These are phyloP conservation scores for Mormoops blainvillei DNA, from an alignment of 2,113 vertebrate genomes.

Conservation along the genomic window DNA sequence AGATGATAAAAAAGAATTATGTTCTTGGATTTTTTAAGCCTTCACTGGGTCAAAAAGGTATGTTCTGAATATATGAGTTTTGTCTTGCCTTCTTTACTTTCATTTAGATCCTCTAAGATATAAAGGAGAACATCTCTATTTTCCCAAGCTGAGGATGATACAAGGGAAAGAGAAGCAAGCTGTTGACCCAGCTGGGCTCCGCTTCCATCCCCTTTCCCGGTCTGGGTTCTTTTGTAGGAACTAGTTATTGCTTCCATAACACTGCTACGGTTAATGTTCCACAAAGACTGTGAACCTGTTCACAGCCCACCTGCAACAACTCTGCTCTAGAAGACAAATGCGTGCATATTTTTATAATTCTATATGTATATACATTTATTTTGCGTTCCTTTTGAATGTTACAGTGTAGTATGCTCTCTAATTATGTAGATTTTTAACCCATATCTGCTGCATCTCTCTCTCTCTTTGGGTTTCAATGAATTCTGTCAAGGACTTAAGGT, in stretches of 20 bases:
- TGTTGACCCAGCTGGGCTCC: slow-evolving; percentile 48
- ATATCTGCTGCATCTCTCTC: neutral
- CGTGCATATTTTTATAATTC: neutral
- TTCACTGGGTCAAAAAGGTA: neutral
- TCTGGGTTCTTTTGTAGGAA: slow-evolving; percentile 44
- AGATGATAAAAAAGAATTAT: neutral
- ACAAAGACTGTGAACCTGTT: slow-evolving; percentile 59
- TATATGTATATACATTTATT: neutral
- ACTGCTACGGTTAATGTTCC: slow-evolving; percentile 55
- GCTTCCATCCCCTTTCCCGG: slow-evolving; percentile 10
- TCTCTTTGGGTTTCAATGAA: neutral
- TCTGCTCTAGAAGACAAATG: slow-evolving; percentile 39
- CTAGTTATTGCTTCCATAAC: slow-evolving; percentile 81
- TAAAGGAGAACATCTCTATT: neutral
- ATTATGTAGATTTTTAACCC: neutral
- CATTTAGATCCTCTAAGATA: neutral
- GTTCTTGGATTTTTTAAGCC: neutral
- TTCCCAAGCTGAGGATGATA: neutral
- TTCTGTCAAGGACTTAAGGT: neutral
- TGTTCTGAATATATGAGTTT: neutral
- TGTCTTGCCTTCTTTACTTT: neutral
- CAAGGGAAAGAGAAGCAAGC: slow-evolving; percentile 39
- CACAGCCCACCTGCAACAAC: slow-evolving; percentile 45
- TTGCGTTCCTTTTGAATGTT: neutral
- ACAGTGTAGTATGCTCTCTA: neutral